Base-by-base conservation (phyloP, 1,140 invertebrate genomes). In the Heliconius himera region DNA sequence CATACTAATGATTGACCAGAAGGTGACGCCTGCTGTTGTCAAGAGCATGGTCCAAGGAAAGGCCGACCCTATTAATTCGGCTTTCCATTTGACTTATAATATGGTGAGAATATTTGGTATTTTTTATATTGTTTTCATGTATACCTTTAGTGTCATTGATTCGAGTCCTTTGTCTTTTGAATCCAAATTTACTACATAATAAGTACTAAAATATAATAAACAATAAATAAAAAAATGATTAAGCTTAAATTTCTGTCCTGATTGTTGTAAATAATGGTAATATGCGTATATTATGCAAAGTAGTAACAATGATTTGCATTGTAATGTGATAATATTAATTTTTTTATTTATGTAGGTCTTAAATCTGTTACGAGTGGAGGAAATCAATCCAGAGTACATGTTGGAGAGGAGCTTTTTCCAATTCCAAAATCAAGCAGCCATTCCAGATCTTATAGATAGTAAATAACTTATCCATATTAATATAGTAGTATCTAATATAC, bases 321-420 rank as follows among this genome's bases (percentile, higher is more conserved):
- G 1, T 18, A 70, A 33, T 70, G 2, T 33, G 13, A 70, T 70
- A 16, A 70, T 70, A 9, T 36, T 36, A 33, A 16, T 70, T 33
- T 1, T 1, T 26, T 66, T 66, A 3, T 26, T 66, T 66, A 29
- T 72, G 1, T 22, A 94, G 92, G 98, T 99, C 13, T 94, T 99
- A 11, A 99, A 99, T 96, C 95, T 99, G 80, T 94, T 99, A 54
- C 93, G 97, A 90, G 99, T 99, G 8, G 99, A 99, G 95, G 99
- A 99, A 95, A 99, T 99, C 78, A 99, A 99, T 96, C 99, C 99
- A 0, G 99, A 99, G 92, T 99, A 99, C 86, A 99, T 99, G 98
- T 95, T 99, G 86, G 99, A 99, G 91, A 96, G 99, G 82, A 99
- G 98, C 87, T 99, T 99, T 93, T 99, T 97, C 94, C 99, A 99